phyloP scores from a whole-genome alignment of 92 coral and sea anemone genomes.

The Heteractis magnifica region DNA sequence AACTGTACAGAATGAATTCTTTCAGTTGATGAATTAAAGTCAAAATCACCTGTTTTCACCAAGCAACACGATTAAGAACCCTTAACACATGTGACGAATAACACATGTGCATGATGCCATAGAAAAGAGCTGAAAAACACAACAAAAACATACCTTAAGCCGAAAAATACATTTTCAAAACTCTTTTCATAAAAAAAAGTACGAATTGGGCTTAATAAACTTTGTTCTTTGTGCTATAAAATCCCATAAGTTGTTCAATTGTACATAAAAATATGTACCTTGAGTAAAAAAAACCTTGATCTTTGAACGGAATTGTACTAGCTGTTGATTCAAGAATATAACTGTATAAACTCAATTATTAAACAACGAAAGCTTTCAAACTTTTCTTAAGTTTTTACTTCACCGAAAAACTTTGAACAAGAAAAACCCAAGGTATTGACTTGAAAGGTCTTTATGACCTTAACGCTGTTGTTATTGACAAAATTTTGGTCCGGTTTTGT shows the following conservation, averaged over 20 bases:
- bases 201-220: too few species aligned
- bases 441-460: too few species aligned
- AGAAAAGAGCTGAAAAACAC: not conserved
- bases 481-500: too few species aligned
- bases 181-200: too few species aligned
- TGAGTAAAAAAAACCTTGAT: not conserved
- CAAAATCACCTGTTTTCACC: slow-evolving; percentile 33
- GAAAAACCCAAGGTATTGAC: not conserved
- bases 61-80: slow-evolving; percentile 19
- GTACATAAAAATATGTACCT: not conserved
- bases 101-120: slow-evolving; percentile 19
- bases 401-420: not conserved
- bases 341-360: not conserved
- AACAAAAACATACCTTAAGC: not conserved
- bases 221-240: too few species aligned
- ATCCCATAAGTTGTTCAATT: too few species aligned
- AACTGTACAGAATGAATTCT: not conserved
- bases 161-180: not conserved
- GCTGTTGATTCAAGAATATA: not conserved
- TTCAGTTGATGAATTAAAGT: not conserved
- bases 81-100: slow-evolving; percentile 14
- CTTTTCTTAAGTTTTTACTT: too few species aligned
- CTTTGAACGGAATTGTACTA: not conserved
- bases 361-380: too few species aligned
- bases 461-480: too few species aligned